Base-by-base conservation (phyloP, 2,797 vertebrate genomes). In the Rachycentron canadum region DNA sequence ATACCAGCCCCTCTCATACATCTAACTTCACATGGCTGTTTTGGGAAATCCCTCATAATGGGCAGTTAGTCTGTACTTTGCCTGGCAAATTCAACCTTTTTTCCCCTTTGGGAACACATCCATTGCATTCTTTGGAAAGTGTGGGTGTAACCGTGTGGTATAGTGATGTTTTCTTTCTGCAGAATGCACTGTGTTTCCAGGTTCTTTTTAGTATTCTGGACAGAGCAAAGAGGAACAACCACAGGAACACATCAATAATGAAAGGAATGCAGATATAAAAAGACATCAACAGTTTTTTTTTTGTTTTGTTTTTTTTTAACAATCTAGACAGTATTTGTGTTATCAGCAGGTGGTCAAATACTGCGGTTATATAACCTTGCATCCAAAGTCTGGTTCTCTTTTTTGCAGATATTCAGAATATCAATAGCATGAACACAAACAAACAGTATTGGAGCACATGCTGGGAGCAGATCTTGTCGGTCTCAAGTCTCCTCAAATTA, bases 1-100 rank as follows among this genome's bases (percentile, higher is more conserved):
- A 91, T 90, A 90, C 60, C 69, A 78, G 82, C 63, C 76, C 78
- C 84, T 86, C 86, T 78, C 89, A 84, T 89, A 86, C 59, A 47
- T 92, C 85, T 68, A 85, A 83, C 79, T 90, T 87, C 77, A 81
- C 86, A 90, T 83, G 77, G 65, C 83, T 91, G 87, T 89, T 90
- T 91, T 92, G 91, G 93, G 93, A 94, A 93, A 94, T 93, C 92
- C 93, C 81, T 91, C 80, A 79, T 87, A 92, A 93, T 88, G 80
- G 82, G 88, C 85, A 84, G 86, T 89, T 75, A 77, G 85, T 90
- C 88, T 89, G 85, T 84, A 81, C 83, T 88, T 78, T 88, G 89
- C 80, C 85, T 90, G 92, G 92, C 86, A 91, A 79, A 82, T 63
- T 69, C 50, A n/a, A 13, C 61, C 66, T 88, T 87, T 90, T n/a